Evolutionary conservation across 2,888 invertebrate genomes (phyloP).

Genomic region (Microchrysa polita): DNA sequence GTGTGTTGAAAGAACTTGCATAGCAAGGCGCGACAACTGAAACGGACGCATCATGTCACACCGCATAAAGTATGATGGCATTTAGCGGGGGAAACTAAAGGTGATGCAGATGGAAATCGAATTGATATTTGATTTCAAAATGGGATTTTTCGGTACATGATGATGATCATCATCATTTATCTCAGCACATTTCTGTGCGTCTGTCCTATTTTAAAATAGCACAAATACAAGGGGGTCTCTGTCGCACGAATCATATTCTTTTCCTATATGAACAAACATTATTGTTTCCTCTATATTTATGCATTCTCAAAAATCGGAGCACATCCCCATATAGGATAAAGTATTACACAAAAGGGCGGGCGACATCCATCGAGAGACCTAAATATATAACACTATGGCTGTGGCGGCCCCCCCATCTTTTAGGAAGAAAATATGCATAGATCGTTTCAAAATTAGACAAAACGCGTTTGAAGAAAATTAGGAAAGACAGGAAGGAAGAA

Average conservation of each 20-base stretch:
- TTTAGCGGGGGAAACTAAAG: conserved; percentile 25
- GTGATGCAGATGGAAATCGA: conserved; percentile 38
- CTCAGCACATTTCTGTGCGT: too few species aligned
- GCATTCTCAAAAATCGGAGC: neutral
- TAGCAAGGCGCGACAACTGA: neutral
- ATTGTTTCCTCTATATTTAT: neutral
- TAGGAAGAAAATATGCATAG: neutral
- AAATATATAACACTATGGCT: neutral
- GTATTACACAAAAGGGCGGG: neutral
- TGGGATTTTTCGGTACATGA: conserved; percentile 5
- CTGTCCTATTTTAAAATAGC: too few species aligned
- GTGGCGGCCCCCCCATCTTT: neutral
- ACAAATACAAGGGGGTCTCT: too few species aligned
- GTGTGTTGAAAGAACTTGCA: conserved; percentile 16
- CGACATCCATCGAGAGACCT: neutral
- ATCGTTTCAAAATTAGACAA: conserved; percentile 37
- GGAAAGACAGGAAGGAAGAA: conserved; percentile 11
- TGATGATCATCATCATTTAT: too few species aligned
- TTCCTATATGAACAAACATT: too few species aligned
- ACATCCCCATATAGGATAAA: neutral
- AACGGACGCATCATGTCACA: conserved; percentile 32
- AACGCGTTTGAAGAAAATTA: conserved; percentile 18
- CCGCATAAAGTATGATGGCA: neutral
- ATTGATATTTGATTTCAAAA: conserved; percentile 37
- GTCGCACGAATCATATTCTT: too few species aligned